A percentile compares a stretch with the other conserved stretches of the same genome.
Evolutionary conservation across 2,797 vertebrate species (phyloP).

Genomic region (Bovichtus variegatus): DNA sequence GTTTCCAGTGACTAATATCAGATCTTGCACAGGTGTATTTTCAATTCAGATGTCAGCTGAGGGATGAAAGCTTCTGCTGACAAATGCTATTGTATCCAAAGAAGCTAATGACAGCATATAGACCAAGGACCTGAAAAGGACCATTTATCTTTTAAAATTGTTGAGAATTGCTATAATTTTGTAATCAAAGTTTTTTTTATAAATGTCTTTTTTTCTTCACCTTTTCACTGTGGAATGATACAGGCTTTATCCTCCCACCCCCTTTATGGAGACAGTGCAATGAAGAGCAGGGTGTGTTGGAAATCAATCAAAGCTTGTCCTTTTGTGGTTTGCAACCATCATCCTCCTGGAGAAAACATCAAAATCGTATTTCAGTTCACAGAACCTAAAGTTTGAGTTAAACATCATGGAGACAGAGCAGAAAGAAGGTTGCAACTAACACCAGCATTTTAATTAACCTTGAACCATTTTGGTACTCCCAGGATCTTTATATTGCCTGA

Average conservation of each 20-base stretch:
- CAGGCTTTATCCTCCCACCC: neutral
- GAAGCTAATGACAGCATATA: neutral
- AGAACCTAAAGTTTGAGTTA: slow-evolving; percentile 9
- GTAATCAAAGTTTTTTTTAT: neutral
- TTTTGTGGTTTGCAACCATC: slow-evolving; percentile 29
- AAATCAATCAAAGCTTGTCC: slow-evolving; percentile 28
- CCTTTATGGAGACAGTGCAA: neutral
- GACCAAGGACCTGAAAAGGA: neutral
- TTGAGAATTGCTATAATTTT: neutral
- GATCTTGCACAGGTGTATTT: slow-evolving; percentile 35
- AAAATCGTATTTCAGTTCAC: slow-evolving; percentile 30
- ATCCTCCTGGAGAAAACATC: slow-evolving; percentile 14
- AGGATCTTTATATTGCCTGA: slow-evolving; percentile 13
- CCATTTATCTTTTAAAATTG: neutral
- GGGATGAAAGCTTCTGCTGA: slow-evolving; percentile 35
- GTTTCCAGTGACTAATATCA: slow-evolving; percentile 42
- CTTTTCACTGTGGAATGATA: neutral
- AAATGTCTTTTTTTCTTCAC: neutral
- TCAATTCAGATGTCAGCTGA: slow-evolving; percentile 50
- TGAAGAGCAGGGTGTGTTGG: neutral
- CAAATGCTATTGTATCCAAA: neutral
- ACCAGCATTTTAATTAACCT: slow-evolving; percentile 46
- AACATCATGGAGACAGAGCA: slow-evolving; percentile 20
- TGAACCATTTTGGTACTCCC: slow-evolving; percentile 4
- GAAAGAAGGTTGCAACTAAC: slow-evolving; percentile 13